Percentiles rank a stretch among this genome's conserved stretches.
These are phyloP conservation scores for Napeogenes inachia DNA, from an alignment of 2,888 invertebrate species.

Conservation along the genomic window DNA sequence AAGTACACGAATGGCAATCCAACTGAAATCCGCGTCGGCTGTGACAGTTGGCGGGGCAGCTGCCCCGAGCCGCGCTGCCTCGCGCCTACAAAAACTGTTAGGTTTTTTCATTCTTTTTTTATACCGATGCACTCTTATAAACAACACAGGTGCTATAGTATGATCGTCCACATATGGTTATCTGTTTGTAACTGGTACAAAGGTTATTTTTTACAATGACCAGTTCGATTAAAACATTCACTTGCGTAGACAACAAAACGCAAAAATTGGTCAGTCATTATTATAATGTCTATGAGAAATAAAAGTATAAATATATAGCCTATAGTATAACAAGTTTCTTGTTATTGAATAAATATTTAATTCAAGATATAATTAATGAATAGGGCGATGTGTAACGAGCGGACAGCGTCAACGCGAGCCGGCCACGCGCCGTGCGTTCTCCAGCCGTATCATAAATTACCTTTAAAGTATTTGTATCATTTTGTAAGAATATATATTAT, in stretches of 20 bases:
- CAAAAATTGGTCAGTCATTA: slow-evolving; percentile 3
- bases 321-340: slow-evolving; percentile 4
- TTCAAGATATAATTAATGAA: neutral
- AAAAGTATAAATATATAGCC: no score
- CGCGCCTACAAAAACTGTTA: slow-evolving; percentile 73
- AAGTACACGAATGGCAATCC: slow-evolving; percentile 61
- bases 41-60: slow-evolving; percentile 74
- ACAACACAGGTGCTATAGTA: slow-evolving; percentile 75
- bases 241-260: slow-evolving; percentile 3
- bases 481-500: no score
- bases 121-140: slow-evolving; percentile 72
- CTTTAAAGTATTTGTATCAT: neutral
- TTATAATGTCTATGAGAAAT: neutral
- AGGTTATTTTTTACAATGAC: slow-evolving; percentile 57
- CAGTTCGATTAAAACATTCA: slow-evolving; percentile 45
- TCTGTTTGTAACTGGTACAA: slow-evolving; percentile 55
- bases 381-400: slow-evolving; percentile 24
- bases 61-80: slow-evolving; percentile 69
- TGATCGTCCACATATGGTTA: slow-evolving; percentile 74
- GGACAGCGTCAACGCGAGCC: slow-evolving; percentile 41
- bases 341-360: neutral
- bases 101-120: slow-evolving; percentile 72
- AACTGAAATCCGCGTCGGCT: slow-evolving; percentile 61
- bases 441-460: slow-evolving; percentile 11
- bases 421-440: slow-evolving; percentile 37